These are phyloP conservation scores for Cistogaster globosa DNA, from an alignment of 2,888 invertebrate species.

Conservation along the genomic window DNA sequence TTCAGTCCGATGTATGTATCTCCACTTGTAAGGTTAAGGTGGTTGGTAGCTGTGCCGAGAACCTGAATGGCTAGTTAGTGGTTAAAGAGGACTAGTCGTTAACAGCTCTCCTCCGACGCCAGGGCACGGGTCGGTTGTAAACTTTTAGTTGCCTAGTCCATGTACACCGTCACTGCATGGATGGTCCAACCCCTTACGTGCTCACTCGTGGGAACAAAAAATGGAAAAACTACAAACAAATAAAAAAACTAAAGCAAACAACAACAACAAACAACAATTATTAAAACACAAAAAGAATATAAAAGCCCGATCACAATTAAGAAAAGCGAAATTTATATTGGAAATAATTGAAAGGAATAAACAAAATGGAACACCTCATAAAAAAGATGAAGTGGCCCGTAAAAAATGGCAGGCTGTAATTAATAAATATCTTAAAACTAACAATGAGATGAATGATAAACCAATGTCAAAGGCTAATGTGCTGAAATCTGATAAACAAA, in stretches of 20 bases:
- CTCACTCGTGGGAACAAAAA: constrained; percentile 51
- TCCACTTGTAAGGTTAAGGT: constrained; percentile 53
- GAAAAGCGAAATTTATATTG: not conserved
- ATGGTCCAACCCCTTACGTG: constrained; percentile 43
- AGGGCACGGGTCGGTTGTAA: constrained; percentile 49
- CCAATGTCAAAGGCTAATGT: too few relatives aligned
- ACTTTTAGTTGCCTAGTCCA: constrained; percentile 28
- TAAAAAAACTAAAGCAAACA: not conserved
- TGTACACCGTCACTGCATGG: constrained; percentile 49
- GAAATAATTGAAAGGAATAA: not conserved
- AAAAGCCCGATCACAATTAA: too few relatives aligned
- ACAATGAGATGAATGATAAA: too few relatives aligned
- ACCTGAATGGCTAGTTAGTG: constrained; percentile 56
- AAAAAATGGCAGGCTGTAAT: not conserved
- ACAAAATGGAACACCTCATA: not conserved
- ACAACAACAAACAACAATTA: not conserved
- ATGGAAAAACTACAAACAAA: constrained; percentile 21
- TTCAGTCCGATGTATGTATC: too few relatives aligned
- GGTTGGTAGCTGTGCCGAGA: constrained; percentile 51
- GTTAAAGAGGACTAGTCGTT: constrained; percentile 41
- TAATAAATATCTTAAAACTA: not conserved
- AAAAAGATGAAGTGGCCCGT: not conserved
- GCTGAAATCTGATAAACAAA: too few relatives aligned
- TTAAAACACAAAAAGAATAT: too few relatives aligned
- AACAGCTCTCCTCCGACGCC: constrained; percentile 47